A percentile compares a stretch with the other conserved stretches of the same genome.
phyloP scores from a whole-genome alignment of 2,888 invertebrate genomes.

The Cyclophora albipunctata region DNA sequence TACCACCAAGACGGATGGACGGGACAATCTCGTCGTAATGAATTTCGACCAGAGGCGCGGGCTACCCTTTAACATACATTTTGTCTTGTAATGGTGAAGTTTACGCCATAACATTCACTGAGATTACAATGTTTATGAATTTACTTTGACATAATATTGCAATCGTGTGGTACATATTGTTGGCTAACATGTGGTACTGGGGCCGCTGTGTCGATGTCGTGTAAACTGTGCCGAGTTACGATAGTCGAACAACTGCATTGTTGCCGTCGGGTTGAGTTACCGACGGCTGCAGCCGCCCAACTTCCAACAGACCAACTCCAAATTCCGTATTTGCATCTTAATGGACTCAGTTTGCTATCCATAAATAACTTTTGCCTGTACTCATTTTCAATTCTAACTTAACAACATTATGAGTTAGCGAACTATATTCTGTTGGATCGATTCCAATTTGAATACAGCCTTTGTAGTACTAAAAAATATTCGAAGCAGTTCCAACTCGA shows the following conservation, averaged over 20 bases:
- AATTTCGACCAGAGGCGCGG: background rate
- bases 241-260: background rate
- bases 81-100: too few species aligned
- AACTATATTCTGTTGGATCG: slow-evolving; percentile 1
- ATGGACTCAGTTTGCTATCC: background rate
- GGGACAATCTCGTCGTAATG: too few species aligned
- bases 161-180: too few species aligned
- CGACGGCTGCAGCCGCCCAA: background rate
- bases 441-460: slow-evolving; percentile 2
- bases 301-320: background rate
- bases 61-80: too few species aligned
- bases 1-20: slow-evolving; percentile 38
- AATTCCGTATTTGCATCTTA: background rate
- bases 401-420: too few species aligned
- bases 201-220: background rate
- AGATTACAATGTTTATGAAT: too few species aligned
- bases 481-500: too few species aligned
- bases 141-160: too few species aligned
- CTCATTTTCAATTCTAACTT: too few species aligned
- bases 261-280: background rate
- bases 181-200: too few species aligned
- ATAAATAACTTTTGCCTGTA: too few species aligned
- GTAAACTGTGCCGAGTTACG: slow-evolving; percentile 5
- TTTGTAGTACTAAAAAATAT: background rate
- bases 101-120: too few species aligned